These are phyloP conservation scores for Opisthocomus hoazin DNA, from an alignment of 2,113 vertebrate species.

Conservation along the genomic window DNA sequence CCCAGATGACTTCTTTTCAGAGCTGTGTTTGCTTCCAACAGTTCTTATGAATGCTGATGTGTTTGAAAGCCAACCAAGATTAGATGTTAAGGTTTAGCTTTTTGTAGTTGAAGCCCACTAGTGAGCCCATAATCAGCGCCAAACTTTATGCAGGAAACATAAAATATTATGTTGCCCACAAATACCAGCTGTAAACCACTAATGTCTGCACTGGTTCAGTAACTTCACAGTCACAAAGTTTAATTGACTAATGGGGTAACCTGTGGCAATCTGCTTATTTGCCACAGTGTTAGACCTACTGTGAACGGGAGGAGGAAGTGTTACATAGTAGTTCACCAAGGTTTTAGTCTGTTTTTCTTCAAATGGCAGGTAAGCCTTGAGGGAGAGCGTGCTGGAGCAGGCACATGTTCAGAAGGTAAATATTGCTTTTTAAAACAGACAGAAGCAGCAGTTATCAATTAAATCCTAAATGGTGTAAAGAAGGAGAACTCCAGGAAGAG, in stretches of 20 bases:
- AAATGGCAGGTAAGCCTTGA: not conserved
- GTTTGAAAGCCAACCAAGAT: constrained; percentile 28
- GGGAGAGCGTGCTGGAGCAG: not conserved
- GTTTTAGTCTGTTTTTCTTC: not conserved
- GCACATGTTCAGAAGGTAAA: not conserved
- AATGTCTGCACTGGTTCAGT: constrained; percentile 17
- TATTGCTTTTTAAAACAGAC: not conserved
- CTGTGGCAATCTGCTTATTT: constrained; percentile 20
- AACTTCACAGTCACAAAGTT: constrained; percentile 20
- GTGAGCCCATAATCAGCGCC: constrained; percentile 26
- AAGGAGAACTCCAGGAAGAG: not conserved
- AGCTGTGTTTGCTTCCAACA: not conserved
- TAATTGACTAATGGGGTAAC: constrained; percentile 20
- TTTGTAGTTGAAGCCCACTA: constrained; percentile 38
- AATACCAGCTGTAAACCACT: constrained; percentile 48
- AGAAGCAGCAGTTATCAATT: not conserved
- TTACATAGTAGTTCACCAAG: not conserved
- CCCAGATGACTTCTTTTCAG: not conserved
- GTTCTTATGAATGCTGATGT: not conserved
- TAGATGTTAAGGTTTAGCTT: constrained; percentile 10
- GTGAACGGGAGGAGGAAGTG: constrained; percentile 18
- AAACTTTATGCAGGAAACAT: constrained; percentile 51
- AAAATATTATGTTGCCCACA: constrained; percentile 53
- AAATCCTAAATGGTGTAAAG: not conserved
- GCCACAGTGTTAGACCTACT: not conserved